phyloP scores from a whole-genome alignment of 1,140 invertebrate species.

The Calycopis cecrops region DNA sequence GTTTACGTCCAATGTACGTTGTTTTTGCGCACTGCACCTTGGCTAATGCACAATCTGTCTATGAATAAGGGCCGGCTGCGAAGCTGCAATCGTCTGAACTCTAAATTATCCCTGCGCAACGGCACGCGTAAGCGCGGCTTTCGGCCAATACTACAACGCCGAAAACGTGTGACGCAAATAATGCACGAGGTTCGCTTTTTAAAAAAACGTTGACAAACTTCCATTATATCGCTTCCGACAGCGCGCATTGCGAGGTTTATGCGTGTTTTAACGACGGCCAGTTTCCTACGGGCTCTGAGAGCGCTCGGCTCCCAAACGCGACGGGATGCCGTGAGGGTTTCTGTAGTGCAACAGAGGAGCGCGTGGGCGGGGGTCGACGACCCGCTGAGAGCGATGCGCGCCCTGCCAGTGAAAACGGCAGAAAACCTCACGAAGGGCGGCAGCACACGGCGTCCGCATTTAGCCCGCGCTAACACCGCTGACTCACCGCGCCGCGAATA shows the following conservation, averaged over 20 bases:
- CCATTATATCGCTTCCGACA: slow-evolving; percentile 6
- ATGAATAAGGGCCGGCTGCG: slow-evolving; percentile 44
- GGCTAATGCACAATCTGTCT: slow-evolving; percentile 35
- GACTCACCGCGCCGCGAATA: slow-evolving; percentile 69
- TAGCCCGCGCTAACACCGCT: slow-evolving; percentile 65
- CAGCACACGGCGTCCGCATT: slow-evolving; percentile 69
- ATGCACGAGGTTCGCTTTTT: slow-evolving; percentile 1
- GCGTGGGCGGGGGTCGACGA: slow-evolving; percentile 65
- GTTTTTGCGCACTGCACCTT: slow-evolving; percentile 65
- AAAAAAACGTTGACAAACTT: slow-evolving; percentile 4
- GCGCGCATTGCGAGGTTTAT: not conserved
- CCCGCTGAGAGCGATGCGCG: slow-evolving; percentile 51
- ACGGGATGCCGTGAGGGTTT: slow-evolving; percentile 2
- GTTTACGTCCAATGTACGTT: slow-evolving; percentile 44
- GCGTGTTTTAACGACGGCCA: not conserved
- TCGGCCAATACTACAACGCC: slow-evolving; percentile 28
- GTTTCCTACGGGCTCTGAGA: not conserved
- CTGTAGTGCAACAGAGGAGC: slow-evolving; percentile 43
- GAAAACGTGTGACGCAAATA: slow-evolving; percentile 13
- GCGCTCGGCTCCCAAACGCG: not conserved
- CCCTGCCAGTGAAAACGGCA: slow-evolving; percentile 63
- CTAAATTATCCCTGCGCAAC: slow-evolving; percentile 39
- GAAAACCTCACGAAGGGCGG: slow-evolving; percentile 71
- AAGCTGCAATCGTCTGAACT: slow-evolving; percentile 44
- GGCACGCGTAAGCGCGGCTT: slow-evolving; percentile 24